A percentile compares a stretch with the other conserved stretches of the same genome.
phyloP scores from a whole-genome alignment of 2,888 invertebrate genomes.

The Entomobrya proxima region DNA sequence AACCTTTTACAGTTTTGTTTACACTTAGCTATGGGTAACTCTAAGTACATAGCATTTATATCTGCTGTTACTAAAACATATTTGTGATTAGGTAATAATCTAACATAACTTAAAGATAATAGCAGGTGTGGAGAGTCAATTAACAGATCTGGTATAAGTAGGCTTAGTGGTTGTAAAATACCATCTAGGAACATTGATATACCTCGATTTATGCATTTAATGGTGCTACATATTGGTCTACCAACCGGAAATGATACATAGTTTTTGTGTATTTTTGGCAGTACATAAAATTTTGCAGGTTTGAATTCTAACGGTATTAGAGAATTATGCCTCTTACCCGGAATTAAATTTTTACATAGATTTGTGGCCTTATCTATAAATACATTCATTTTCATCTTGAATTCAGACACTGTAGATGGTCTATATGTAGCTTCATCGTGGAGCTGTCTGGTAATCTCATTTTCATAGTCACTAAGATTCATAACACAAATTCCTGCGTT shows the following conservation, averaged over 20 bases:
- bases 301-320: not conserved
- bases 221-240: not conserved
- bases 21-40: not conserved
- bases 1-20: not conserved
- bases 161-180: not conserved
- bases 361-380: not conserved
- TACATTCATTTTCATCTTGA: not conserved
- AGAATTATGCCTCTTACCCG: not conserved
- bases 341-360: not conserved
- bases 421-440: not conserved
- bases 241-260: constrained; percentile 1
- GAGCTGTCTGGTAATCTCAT: not conserved
- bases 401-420: not conserved
- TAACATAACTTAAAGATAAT: not conserved
- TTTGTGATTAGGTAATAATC: not conserved
- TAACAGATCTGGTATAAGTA: not conserved
- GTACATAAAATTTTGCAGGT: constrained; percentile 29
- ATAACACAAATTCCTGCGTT: not conserved
- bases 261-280: constrained; percentile 11
- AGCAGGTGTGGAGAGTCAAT: not conserved
- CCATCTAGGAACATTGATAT: not conserved
- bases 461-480: not conserved
- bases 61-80: not conserved
- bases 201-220: not conserved
- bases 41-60: too few relatives aligned